Base-by-base conservation (phyloP, 2,113 vertebrate species). In the Grammomys dolichurus region DNA sequence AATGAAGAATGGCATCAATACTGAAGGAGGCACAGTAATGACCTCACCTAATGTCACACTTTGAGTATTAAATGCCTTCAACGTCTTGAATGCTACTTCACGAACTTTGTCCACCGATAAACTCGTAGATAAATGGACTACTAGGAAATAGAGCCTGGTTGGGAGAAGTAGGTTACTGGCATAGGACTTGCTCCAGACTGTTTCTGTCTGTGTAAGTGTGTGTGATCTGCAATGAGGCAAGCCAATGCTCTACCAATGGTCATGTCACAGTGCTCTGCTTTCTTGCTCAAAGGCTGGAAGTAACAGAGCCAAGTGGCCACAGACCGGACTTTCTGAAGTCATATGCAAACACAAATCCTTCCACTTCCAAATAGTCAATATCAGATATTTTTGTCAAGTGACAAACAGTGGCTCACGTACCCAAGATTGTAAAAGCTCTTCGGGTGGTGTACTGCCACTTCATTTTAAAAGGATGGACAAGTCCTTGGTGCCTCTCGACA, bases 401-500 rank as follows among this genome's bases (percentile, higher is more conserved):
- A 67, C 12, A 33, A 36, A 46, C 26, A 51, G 11, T 26, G 88
- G 2, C 43, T 65, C 19, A 51, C 88, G 3, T 48, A 99, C 98
- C 98, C 69, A 99, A 98, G 97, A 98, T 98, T 0, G 97, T 98
- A 95, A 98, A 98, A 65, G 98, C 99, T 96, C 99, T 98, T 94
- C 96, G 98, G 91, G 98, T 98, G 85, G 98, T 98, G 88, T 98
- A 98, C 14, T 99, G 98, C 97, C 98, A 98, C 87, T 98, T 99
- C 98, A 98, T 98, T 96, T 97, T 99, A 5, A 99, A 96, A 11
- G 98, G 99, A 73, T 99, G 98, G 31, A 99, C 97, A 7, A 99
- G 98, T n/a, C 99, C 99, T 89, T 98, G 98, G 95, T 99, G 98
- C 77, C 99, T 98, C 92, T 99, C 98, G 92, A 99, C 96, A 67